phyloP scores from a whole-genome alignment of 1,140 invertebrate genomes.

The Camponotus vicinus region DNA sequence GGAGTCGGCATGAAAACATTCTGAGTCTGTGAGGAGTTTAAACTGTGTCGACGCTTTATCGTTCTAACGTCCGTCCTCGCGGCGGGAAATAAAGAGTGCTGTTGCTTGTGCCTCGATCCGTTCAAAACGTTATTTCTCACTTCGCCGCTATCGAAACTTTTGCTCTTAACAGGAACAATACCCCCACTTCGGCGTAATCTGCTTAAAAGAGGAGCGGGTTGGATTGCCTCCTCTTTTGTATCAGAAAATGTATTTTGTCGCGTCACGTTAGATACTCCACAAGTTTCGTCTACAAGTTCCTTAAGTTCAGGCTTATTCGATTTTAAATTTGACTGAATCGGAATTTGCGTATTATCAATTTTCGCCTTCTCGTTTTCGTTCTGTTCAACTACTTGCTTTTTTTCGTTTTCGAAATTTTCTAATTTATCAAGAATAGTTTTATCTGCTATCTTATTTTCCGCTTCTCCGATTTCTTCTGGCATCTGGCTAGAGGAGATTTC shows the following conservation, averaged over 20 bases:
- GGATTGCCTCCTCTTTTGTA: slow-evolving; percentile 55
- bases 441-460: slow-evolving; percentile 16
- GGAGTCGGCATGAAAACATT: slow-evolving; percentile 19
- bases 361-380: slow-evolving; percentile 14
- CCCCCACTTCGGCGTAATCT: slow-evolving; percentile 18
- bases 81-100: slow-evolving; percentile 58
- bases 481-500: slow-evolving; percentile 82
- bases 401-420: neutral
- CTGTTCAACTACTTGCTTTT: slow-evolving; percentile 3
- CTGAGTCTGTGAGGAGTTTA: slow-evolving; percentile 53
- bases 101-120: slow-evolving; percentile 50
- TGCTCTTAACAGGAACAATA: slow-evolving; percentile 3
- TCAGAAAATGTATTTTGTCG: slow-evolving; percentile 72
- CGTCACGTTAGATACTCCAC: slow-evolving; percentile 31
- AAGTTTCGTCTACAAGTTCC: neutral
- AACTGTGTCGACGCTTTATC: slow-evolving; percentile 56
- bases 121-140: slow-evolving; percentile 44
- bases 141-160: slow-evolving; percentile 25
- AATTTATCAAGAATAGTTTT: slow-evolving; percentile 12
- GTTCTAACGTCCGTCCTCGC: slow-evolving; percentile 32
- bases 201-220: slow-evolving; percentile 15
- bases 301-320: neutral
- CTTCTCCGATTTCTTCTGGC: slow-evolving; percentile 55
- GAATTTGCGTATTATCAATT: neutral
- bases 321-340: neutral